Percentiles rank a stretch among this genome's conserved stretches.
These are phyloP conservation scores for Branchipolynoe longqiensis DNA, from an alignment of 2,888 invertebrate species.

Conservation along the genomic window DNA sequence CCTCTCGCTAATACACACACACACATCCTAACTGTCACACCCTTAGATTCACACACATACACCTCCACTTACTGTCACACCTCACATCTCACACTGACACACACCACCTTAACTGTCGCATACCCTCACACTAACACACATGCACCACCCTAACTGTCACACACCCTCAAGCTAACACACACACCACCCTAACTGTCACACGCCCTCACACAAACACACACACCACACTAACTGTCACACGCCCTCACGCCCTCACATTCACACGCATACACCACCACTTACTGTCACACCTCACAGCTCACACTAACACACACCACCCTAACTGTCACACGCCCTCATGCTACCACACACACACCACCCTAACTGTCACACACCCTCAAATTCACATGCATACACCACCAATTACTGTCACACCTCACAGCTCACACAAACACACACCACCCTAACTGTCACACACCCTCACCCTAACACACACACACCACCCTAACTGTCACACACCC, in stretches of 20 bases:
- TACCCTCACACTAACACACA: background rate
- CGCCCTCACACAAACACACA: background rate
- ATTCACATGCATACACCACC: background rate
- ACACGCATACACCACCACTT: background rate
- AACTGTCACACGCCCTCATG: background rate
- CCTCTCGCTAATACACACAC: background rate
- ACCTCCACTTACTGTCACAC: background rate
- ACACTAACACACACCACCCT: background rate
- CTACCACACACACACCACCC: background rate
- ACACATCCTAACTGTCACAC: background rate
- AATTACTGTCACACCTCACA: background rate
- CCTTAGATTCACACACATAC: background rate
- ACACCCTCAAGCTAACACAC: background rate
- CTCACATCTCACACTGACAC: background rate
- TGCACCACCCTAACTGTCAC: background rate
- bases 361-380: background rate
- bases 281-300: background rate
- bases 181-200: background rate
- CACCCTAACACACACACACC: background rate
- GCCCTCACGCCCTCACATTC: background rate
- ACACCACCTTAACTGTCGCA: background rate
- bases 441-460: background rate
- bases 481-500: background rate
- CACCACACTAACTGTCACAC: background rate
- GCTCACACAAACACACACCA: background rate